Percentiles rank a stretch among this genome's conserved stretches.
Evolutionary conservation across 2,888 invertebrate genomes (phyloP).

Genomic region (Amphipoea oculea): DNA sequence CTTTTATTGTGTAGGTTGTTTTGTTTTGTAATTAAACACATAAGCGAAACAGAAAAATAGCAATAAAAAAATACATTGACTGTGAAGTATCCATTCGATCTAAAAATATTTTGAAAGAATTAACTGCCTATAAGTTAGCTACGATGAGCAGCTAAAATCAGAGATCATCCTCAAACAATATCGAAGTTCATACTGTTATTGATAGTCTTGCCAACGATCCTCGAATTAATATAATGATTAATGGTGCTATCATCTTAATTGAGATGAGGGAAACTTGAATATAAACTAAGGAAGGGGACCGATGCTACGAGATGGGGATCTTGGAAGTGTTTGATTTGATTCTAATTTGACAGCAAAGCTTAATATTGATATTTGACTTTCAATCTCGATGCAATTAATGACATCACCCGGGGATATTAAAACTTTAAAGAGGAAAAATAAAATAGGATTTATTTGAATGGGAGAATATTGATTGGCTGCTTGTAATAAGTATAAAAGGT

Average conservation of each 20-base stretch:
- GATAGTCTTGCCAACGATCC: constrained; percentile 24
- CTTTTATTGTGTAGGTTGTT: neutral
- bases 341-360: neutral
- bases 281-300: neutral
- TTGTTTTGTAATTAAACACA: neutral
- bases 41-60: neutral
- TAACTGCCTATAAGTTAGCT: neutral
- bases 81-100: neutral
- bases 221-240: constrained; percentile 45
- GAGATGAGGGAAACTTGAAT: constrained; percentile 34
- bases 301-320: neutral
- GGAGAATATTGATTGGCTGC: neutral
- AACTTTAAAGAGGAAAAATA: neutral
- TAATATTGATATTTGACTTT: neutral
- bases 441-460: neutral
- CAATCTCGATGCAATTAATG: neutral
- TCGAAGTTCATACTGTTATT: constrained; percentile 18
- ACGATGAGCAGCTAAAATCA: neutral
- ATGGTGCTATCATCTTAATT: constrained; percentile 42
- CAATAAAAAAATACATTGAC: neutral
- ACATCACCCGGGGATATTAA: neutral
- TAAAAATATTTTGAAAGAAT: neutral
- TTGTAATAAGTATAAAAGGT: neutral
- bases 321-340: constrained; percentile 14
- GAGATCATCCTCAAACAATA: neutral